Percentiles rank a stretch among this genome's conserved stretches.
Evolutionary conservation across 2,797 vertebrate species (phyloP).

Genomic region (Arremon aurantiirostris): DNA sequence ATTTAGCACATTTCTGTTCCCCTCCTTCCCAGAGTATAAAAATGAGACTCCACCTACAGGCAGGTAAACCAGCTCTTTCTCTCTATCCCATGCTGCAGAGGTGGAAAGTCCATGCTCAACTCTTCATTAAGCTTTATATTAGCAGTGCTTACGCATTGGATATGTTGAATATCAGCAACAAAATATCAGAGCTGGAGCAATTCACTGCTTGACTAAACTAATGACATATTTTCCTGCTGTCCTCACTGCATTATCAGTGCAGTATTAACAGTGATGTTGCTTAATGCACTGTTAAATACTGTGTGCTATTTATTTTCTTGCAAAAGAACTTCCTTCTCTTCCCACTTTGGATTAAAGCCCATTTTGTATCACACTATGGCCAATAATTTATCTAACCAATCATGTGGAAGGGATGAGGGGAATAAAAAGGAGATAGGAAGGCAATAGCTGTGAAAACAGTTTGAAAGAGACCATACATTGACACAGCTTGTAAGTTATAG

Average conservation of each 20-base stretch:
- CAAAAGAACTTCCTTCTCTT: constrained; percentile 2
- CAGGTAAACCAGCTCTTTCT: background rate
- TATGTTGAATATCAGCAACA: background rate
- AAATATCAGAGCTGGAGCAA: background rate
- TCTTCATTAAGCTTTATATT: background rate
- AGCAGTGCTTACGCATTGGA: background rate
- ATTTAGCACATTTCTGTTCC: background rate
- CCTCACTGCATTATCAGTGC: background rate
- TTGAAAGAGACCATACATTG: background rate
- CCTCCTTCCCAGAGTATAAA: background rate
- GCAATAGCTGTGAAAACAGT: background rate
- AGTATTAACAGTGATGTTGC: background rate
- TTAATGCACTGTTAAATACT: constrained; percentile 37
- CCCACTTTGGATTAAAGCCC: background rate
- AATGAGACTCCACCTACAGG: background rate
- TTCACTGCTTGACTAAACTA: constrained; percentile 13
- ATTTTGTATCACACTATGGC: background rate
- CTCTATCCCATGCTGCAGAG: background rate
- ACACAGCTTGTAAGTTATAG: background rate
- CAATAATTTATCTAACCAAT: background rate
- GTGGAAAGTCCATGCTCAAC: background rate
- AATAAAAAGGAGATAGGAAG: background rate
- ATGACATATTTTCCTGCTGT: background rate
- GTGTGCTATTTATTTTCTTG: constrained; percentile 10
- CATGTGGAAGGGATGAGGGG: background rate